These are phyloP conservation scores for Sphecodes monilicornis DNA, from an alignment of 2,888 invertebrate species.

Conservation along the genomic window DNA sequence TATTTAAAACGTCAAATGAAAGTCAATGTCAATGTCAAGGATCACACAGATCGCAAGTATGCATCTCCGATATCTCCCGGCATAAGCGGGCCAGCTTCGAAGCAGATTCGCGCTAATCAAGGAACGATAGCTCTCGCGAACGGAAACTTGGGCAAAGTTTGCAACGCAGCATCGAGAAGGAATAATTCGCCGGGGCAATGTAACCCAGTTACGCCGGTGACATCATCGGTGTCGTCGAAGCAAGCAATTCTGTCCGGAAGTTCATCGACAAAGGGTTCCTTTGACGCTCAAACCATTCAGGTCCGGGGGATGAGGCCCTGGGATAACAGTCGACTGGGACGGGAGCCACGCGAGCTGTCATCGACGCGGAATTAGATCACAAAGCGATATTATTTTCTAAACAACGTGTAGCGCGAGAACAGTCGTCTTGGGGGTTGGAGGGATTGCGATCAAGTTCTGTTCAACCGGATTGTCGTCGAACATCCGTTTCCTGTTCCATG, in stretches of 20 bases:
- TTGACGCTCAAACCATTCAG: conserved; percentile 33
- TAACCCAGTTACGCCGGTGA: conserved; percentile 51
- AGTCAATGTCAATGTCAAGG: neutral
- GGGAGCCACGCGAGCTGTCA: conserved; percentile 17
- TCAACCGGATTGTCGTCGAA: neutral
- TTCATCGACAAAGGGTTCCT: conserved; percentile 53
- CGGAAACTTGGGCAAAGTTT: conserved; percentile 56
- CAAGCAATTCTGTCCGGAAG: conserved; percentile 57
- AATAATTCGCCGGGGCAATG: conserved; percentile 58
- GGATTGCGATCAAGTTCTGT: neutral
- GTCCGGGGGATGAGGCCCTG: neutral
- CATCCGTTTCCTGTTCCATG: neutral
- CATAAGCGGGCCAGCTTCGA: conserved; percentile 15
- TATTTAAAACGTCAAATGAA: too few relatives aligned
- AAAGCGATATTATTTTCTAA: neutral
- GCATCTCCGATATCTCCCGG: neutral
- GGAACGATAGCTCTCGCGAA: conserved; percentile 58
- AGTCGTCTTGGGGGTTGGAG: neutral
- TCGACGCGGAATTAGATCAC: neutral
- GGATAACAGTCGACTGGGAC: conserved; percentile 20
- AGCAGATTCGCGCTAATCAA: conserved; percentile 28
- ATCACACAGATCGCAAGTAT: neutral
- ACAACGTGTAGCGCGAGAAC: neutral
- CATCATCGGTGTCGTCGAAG: conserved; percentile 43
- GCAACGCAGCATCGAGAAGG: conserved; percentile 46